A percentile compares a stretch with the other conserved stretches of the same genome.
Evolutionary conservation across 2,797 vertebrate genomes (phyloP).

Genomic region (Neomorphus geoffroyi): DNA sequence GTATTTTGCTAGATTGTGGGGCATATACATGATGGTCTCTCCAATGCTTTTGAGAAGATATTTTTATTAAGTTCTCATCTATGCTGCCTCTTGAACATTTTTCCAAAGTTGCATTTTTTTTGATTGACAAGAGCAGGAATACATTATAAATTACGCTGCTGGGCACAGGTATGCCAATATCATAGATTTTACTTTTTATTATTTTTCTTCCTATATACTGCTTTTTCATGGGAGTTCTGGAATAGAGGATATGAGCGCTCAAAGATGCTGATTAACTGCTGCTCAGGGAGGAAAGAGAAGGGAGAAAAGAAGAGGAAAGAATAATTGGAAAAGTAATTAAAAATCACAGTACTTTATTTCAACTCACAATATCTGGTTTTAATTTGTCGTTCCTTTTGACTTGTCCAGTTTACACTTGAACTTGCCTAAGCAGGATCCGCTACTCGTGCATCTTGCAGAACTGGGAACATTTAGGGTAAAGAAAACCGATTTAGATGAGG

Average conservation of each 20-base stretch:
- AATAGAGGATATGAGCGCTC: not conserved
- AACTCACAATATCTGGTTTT: not conserved
- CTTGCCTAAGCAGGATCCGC: not conserved
- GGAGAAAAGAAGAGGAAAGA: not conserved
- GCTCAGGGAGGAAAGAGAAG: not conserved
- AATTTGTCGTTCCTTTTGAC: not conserved
- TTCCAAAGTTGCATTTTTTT: slow-evolving; percentile 43
- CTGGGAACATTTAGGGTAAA: not conserved
- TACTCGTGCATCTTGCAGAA: not conserved
- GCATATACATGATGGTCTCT: not conserved
- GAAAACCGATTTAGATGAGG: not conserved
- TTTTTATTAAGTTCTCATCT: slow-evolving; percentile 43
- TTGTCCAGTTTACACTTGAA: not conserved
- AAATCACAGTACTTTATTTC: not conserved
- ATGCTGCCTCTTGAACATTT: not conserved
- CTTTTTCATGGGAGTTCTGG: not conserved
- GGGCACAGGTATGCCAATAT: slow-evolving; percentile 7
- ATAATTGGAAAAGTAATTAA: slow-evolving; percentile 12
- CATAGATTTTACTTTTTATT: slow-evolving; percentile 20
- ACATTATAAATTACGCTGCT: not conserved
- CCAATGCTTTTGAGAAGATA: slow-evolving; percentile 6
- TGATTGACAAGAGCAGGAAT: slow-evolving; percentile 44
- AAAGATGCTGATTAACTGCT: slow-evolving; percentile 36
- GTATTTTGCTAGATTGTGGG: not conserved
- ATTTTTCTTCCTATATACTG: not conserved